phyloP scores from a whole-genome alignment of 2,113 vertebrate genomes.

The Epinephelus fuscoguttatus region DNA sequence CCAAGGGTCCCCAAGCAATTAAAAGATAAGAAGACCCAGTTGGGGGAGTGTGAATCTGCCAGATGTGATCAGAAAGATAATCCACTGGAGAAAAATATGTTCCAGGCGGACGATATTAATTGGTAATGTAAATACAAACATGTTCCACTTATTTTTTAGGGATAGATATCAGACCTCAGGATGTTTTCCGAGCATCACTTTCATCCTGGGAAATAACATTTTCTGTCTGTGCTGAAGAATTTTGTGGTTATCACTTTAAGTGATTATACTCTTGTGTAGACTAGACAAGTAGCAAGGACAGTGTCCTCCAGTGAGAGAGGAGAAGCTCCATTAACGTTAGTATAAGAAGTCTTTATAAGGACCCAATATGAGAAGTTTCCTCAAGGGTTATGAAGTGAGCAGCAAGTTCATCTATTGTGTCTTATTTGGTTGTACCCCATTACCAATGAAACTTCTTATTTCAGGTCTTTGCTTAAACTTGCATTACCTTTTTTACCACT shows the following conservation, averaged over 20 bases:
- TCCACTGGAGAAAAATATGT: constrained; percentile 22
- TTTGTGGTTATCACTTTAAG: background rate
- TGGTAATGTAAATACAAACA: constrained; percentile 66
- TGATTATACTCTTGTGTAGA: background rate
- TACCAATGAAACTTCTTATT: background rate
- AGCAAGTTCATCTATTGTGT: background rate
- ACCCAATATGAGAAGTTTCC: background rate
- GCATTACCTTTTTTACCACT: background rate
- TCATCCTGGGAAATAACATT: background rate
- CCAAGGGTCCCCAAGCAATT: constrained; percentile 74
- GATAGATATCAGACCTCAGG: constrained; percentile 12
- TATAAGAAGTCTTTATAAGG: background rate
- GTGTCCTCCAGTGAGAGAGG: background rate
- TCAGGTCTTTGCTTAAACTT: background rate
- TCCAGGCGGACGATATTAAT: constrained; percentile 38
- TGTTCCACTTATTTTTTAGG: constrained; percentile 3
- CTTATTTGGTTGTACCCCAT: background rate
- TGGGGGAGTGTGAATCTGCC: constrained; percentile 50
- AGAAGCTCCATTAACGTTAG: background rate
- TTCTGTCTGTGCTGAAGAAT: background rate
- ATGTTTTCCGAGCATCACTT: constrained; percentile 9
- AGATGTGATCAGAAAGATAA: constrained; percentile 67
- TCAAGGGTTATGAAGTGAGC: background rate
- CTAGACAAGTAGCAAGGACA: background rate
- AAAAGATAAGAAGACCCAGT: constrained; percentile 77